Conservation (phyloP, 2,888 invertebrate species). For the Plebejus anna region DNA sequence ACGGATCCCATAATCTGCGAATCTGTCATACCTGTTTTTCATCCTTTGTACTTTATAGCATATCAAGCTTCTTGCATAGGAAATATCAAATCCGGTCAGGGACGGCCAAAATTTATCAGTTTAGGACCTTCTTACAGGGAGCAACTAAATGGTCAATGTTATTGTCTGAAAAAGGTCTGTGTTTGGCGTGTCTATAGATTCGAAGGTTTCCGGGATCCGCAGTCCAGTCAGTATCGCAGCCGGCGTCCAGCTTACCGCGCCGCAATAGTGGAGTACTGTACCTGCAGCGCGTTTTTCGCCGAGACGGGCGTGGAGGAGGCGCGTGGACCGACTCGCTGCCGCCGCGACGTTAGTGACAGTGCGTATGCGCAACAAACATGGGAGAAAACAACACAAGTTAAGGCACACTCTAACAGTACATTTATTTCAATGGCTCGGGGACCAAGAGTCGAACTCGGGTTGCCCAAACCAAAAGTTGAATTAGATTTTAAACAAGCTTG, state of each 20-base stretch:
- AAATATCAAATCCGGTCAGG: background rate
- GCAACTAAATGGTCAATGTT: background rate
- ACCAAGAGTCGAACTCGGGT: background rate
- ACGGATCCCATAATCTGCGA: background rate
- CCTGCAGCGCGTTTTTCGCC: conserved; percentile 83
- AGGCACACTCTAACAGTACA: conserved; percentile 52
- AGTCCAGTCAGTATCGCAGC: background rate
- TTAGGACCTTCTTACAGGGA: background rate
- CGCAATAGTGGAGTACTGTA: conserved; percentile 78
- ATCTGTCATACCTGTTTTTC: background rate
- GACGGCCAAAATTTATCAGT: background rate
- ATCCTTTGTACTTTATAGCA: background rate
- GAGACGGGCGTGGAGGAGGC: conserved; percentile 79
- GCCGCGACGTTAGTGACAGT: conserved; percentile 69
- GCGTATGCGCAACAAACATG: conserved; percentile 71
- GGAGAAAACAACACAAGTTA: conserved; percentile 74
- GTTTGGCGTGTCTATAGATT: background rate
- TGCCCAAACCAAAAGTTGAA: too few relatives aligned
- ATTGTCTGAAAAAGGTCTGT: background rate
- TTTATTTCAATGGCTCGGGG: conserved; percentile 31
- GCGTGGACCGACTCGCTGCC: conserved; percentile 76
- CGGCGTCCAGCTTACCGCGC: conserved; percentile 59
- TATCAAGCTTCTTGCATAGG: background rate
- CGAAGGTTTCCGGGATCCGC: background rate
- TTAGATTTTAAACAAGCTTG: too few relatives aligned